Conservation (phyloP, 1,140 invertebrate genomes). For the Arctopsyche grandis region DNA sequence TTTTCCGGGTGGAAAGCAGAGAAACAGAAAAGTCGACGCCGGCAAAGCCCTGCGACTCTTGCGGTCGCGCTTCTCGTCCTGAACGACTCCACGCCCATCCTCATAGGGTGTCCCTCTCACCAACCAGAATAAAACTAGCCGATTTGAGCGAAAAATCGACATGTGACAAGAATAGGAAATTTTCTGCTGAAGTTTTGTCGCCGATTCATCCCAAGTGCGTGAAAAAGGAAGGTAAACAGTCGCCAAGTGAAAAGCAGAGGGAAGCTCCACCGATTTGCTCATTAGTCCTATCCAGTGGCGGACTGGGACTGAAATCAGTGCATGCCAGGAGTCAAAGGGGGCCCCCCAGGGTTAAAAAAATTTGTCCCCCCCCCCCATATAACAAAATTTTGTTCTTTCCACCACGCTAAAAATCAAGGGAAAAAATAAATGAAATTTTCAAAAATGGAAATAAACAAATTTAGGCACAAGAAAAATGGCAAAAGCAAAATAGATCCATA, state of each 20-base stretch:
- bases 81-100: conserved; percentile 49
- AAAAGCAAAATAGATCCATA: no score
- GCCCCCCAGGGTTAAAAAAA: no score
- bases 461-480: no score
- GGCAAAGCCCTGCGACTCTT: conserved; percentile 49
- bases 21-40: conserved; percentile 41
- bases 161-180: neutral
- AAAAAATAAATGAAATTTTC: no score
- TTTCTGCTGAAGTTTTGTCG: neutral
- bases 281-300: no score
- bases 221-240: neutral
- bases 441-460: no score
- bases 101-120: conserved; percentile 13
- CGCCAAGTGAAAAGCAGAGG: neutral
- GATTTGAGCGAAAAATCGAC: neutral
- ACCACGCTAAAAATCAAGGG: no score
- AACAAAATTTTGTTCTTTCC: no score
- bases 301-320: no score
- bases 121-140: neutral
- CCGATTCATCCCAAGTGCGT: conserved; percentile 2
- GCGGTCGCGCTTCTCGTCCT: conserved; percentile 46
- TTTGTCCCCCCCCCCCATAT: no score
- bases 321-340: no score
- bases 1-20: neutral
- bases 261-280: conserved; percentile 31